Conservation (phyloP, 2,888 invertebrate genomes). For the Syrista parreyssii region DNA sequence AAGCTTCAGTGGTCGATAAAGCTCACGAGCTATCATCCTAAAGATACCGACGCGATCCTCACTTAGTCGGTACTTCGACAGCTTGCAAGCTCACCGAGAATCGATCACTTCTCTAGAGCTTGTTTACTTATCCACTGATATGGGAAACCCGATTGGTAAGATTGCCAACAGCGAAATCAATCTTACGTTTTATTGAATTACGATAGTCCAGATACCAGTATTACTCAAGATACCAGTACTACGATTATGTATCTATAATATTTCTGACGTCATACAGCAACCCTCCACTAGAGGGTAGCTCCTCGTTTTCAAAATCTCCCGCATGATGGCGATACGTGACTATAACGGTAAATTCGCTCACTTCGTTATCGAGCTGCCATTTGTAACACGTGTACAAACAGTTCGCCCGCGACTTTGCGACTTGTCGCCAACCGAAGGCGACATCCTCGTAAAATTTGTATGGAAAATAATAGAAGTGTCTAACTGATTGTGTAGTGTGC, state of each 20-base stretch:
- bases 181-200: neutral
- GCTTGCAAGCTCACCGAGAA: neutral
- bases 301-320: slow-evolving; percentile 16
- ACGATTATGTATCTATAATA: neutral
- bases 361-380: slow-evolving; percentile 29
- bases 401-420: slow-evolving; percentile 38
- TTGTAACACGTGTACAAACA: slow-evolving; percentile 47
- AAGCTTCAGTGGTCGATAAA: slow-evolving; percentile 3
- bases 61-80: neutral
- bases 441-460: neutral
- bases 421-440: slow-evolving; percentile 23
- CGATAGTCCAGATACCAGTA: neutral
- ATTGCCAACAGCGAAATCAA: neutral
- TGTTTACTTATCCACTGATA: neutral
- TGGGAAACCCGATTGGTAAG: neutral
- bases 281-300: slow-evolving; percentile 1
- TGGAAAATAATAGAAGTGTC: slow-evolving; percentile 17
- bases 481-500: slow-evolving; percentile 17
- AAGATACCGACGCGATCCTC: neutral
- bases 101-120: neutral
- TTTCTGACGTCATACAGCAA: neutral
- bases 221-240: neutral
- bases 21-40: neutral
- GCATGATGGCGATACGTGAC: slow-evolving; percentile 25
- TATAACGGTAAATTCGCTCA: slow-evolving; percentile 23